Evolutionary conservation across 2,797 vertebrate species (phyloP), one percentile per base, ranked within the genome.

Genomic region (Pogonophryne albipinna): DNA sequence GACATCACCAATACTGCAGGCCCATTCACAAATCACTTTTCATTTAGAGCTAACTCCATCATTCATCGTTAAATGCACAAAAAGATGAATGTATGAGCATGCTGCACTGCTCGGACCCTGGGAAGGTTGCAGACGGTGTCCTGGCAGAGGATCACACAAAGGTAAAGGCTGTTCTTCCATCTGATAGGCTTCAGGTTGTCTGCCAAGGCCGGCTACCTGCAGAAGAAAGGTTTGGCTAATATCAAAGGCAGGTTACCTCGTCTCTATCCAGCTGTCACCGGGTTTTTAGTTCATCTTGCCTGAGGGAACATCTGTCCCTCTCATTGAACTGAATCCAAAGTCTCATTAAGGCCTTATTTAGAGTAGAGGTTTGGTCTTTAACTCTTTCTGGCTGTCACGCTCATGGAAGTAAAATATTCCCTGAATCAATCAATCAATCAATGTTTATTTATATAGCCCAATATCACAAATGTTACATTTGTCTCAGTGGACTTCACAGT

Each of bases 171-270:
- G 62, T 75, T 80, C 80, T 70, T 74, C 80, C 67, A 77, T 76
- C 71, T 64, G 63, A 82, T 66, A 71, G 76, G 76, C 70, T 74
- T 70, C 17, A 42, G 55, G 16, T 44, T 56, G 58, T 76, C 79
- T 79, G 83, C 82, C 85, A 79, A 89, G 78, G 74, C 82, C 86
- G 57, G 66, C 46, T 85, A 85, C 87, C 87, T 89, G 85, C 71
- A 74, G 81, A 78, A 68, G 60, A 79, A 61, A 75, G 63, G 31
- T 50, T 74, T 41, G 31, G 74, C 71, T 51, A 31, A 83, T 87
- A 91, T 92, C 89, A 92, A 93, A 91, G 88, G 83, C 66, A 55
- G 61, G 63, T 76, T 59, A 71, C 60, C 79, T 86, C 85, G 78
- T 84, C 73, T 31, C 63, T 34, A 47, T 88, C 87, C 89, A 90